These are phyloP conservation scores for Oikopleura albicans DNA, from an alignment of 23 tunicate species.

Conservation along the genomic window DNA sequence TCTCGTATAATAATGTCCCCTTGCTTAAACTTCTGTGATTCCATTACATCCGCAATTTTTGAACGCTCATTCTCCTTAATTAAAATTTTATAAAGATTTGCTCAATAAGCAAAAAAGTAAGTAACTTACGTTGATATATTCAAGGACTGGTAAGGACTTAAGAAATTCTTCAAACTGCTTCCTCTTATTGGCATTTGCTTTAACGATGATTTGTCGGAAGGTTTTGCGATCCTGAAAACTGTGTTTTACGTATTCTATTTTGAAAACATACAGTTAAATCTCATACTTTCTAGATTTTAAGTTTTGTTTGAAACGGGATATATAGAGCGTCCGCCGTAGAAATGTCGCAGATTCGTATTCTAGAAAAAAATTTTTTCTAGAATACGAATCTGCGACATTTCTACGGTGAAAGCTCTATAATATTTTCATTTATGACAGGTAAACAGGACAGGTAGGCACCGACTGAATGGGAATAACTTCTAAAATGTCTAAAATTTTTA, in stretches of 20 bases:
- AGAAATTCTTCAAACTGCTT: slow-evolving; percentile 84
- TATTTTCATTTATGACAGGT: too few relatives aligned
- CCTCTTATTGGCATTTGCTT: slow-evolving; percentile 54
- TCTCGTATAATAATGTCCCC: slow-evolving; percentile 49
- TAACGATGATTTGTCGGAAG: slow-evolving; percentile 65
- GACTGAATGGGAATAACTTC: too few relatives aligned
- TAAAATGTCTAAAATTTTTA: too few relatives aligned
- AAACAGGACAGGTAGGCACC: too few relatives aligned
- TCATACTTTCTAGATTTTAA: neutral
- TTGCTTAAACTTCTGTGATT: slow-evolving; percentile 29
- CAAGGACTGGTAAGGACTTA: slow-evolving; percentile 52
- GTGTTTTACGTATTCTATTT: neutral
- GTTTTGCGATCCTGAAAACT: slow-evolving; percentile 61
- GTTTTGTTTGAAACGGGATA: neutral
- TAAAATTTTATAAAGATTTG: neutral
- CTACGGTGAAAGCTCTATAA: too few relatives aligned
- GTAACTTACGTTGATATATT: neutral
- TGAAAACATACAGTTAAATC: neutral
- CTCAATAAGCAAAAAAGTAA: slow-evolving; percentile 7
- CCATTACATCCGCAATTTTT: slow-evolving; percentile 87
- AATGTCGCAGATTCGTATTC: too few relatives aligned
- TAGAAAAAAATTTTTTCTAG: too few relatives aligned
- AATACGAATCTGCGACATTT: too few relatives aligned
- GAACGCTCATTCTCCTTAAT: slow-evolving; percentile 55
- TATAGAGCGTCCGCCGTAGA: neutral